Evolutionary conservation across 2,797 vertebrate genomes (phyloP).

Genomic region (Sciurus vulgaris): DNA sequence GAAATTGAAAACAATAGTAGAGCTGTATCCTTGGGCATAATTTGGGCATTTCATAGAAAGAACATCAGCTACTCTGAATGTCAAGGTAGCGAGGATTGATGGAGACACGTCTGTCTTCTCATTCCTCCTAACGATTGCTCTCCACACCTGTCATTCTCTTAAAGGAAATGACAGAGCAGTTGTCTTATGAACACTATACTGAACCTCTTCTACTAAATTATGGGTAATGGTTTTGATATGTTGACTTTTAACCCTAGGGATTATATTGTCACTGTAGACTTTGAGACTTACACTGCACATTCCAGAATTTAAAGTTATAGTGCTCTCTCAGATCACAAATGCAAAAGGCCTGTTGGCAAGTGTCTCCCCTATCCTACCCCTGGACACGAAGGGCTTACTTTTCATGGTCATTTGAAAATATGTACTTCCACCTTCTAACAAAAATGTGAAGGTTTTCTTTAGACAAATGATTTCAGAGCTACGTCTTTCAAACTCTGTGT

Average conservation of each 20-base stretch:
- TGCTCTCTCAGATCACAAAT: conserved; percentile 20
- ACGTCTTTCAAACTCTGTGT: not conserved
- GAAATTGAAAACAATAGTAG: conserved; percentile 83
- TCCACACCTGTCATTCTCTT: conserved; percentile 83
- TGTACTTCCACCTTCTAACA: not conserved
- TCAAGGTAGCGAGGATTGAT: conserved; percentile 83
- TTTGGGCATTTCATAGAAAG: conserved; percentile 82
- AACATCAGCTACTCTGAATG: conserved; percentile 82
- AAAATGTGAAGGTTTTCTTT: not conserved
- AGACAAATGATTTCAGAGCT: conserved; percentile 17
- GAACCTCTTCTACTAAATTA: conserved; percentile 82
- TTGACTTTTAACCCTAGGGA: conserved; percentile 82
- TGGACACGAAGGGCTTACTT: not conserved
- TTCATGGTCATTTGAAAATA: conserved; percentile 24
- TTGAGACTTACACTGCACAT: conserved; percentile 81
- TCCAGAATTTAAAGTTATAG: conserved; percentile 80
- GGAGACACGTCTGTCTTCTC: conserved; percentile 80
- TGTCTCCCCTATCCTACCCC: not conserved
- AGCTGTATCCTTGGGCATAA: conserved; percentile 80
- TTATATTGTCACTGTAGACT: conserved; percentile 81
- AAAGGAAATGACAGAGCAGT: conserved; percentile 76
- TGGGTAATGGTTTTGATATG: conserved; percentile 80
- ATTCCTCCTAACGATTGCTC: conserved; percentile 69
- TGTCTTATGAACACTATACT: conserved; percentile 64
- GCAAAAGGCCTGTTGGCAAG: conserved; percentile 51